These are phyloP conservation scores for Microtus pennsylvanicus DNA, from an alignment of 2,113 vertebrate genomes.

Conservation along the genomic window DNA sequence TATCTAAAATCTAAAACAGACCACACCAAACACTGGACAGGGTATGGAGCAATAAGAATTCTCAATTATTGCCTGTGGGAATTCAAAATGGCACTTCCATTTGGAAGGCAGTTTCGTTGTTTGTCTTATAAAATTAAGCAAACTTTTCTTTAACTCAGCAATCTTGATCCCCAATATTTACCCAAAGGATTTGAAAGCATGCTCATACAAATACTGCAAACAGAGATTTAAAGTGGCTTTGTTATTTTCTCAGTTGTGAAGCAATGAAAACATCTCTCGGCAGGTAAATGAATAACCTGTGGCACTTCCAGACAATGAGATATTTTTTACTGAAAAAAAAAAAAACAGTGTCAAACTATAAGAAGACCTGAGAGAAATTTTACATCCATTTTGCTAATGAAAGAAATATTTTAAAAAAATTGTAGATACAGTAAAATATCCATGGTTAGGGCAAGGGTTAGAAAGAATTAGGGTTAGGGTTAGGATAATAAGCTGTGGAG, in stretches of 20 bases:
- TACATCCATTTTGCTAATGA: neutral
- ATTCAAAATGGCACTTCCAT: neutral
- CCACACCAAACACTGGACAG: neutral
- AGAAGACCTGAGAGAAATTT: neutral
- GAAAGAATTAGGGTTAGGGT: too few species aligned
- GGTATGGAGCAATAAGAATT: neutral
- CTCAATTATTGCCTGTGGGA: neutral
- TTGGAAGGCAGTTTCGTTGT: neutral
- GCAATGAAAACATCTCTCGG: neutral
- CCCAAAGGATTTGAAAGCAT: neutral
- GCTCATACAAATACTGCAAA: neutral
- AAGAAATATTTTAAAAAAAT: neutral
- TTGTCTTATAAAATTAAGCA: neutral
- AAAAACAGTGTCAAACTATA: neutral
- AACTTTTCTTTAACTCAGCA: neutral
- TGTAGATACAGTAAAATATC: neutral
- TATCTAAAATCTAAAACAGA: neutral
- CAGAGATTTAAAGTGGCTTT: neutral
- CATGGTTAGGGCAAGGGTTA: too few species aligned
- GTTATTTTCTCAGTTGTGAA: neutral
- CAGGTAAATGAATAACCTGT: neutral
- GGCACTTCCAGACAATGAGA: neutral
- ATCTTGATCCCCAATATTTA: neutral
- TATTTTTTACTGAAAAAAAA: neutral
- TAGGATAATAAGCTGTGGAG: too few species aligned